Base-by-base conservation (phyloP, 2,797 vertebrate species). In the Enteromius trimaculatus region DNA sequence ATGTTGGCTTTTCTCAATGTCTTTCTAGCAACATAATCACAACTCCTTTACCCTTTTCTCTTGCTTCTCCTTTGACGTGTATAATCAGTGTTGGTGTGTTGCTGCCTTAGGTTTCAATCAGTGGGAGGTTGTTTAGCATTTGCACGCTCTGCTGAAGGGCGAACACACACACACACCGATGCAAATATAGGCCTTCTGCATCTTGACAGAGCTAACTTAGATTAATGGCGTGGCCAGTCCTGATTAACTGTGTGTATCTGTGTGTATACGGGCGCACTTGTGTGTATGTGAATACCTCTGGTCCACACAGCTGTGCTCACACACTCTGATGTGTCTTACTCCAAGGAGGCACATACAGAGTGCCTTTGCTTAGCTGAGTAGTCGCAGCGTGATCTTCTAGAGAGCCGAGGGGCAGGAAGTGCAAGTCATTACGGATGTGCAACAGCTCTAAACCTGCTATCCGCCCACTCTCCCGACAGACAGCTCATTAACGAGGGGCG, bases 201-300 rank as follows among this genome's bases (percentile, higher is more conserved):
- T 76, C 72, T 66, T 82, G 81, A 82, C 72, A 82, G 31, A 44
- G 23, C 72, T 76, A 82, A 82, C 81, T 76, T 76, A 82, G 81
- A 82, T 76, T 76, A 82, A 82, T 82, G 80, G 71, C 68, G 34
- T 53, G 16, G 31, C 60, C 75, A 60, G 16, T 44, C 47, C 68
- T 51, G 47, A 55, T 68, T 66, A 55, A 68, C 47, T 39, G 23
- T 66, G 70, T 68, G 71, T 39, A 60, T 64, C 37, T 60, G 17
- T 65, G 39, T 68, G 77, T 75, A 42, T 31, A 34, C 5, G 6
- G n/a, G 44, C 1, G 1, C 14, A 6, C 31, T 76, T 44, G 76
- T 79, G 58, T 42, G 34, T 53, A 26, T 69, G 53, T 5, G 21
- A 42, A 29, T 64, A 55, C 39, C 37, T 34, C 11, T 58, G 42